A percentile compares a stretch with the other conserved stretches of the same genome.
These are phyloP conservation scores for Watsonalla binaria DNA, from an alignment of 2,888 invertebrate genomes.

Conservation along the genomic window DNA sequence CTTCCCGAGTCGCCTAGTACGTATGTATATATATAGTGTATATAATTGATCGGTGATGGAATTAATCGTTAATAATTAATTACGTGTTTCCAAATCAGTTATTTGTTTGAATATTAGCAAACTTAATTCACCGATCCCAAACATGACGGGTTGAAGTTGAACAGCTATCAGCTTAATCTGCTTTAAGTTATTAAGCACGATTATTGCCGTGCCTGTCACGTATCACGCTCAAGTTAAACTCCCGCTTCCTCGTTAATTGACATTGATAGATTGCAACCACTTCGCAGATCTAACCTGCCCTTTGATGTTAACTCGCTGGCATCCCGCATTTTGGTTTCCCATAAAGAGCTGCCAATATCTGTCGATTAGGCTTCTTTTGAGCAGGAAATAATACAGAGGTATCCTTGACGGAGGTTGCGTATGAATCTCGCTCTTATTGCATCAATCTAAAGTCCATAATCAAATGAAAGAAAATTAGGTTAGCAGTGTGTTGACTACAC, in stretches of 20 bases:
- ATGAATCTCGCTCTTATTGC: background rate
- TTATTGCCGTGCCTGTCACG: background rate
- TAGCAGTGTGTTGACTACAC: too few species aligned
- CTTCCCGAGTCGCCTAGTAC: too few species aligned
- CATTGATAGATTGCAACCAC: constrained; percentile 3
- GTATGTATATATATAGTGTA: too few species aligned
- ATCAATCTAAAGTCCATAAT: background rate
- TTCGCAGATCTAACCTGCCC: background rate
- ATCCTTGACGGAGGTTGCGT: background rate
- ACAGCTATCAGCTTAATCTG: background rate
- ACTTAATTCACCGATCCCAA: background rate
- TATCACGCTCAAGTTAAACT: constrained; percentile 1
- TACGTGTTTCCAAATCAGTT: background rate
- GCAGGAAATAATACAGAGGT: constrained; percentile 9
- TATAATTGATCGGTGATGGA: too few species aligned
- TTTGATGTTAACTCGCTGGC: constrained; percentile 3
- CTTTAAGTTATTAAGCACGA: background rate
- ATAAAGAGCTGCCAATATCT: constrained; percentile 25
- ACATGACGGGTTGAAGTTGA: background rate
- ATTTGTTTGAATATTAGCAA: background rate
- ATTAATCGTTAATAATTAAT: too few species aligned
- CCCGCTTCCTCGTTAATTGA: constrained; percentile 1
- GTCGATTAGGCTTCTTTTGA: constrained; percentile 14
- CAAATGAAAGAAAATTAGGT: background rate
- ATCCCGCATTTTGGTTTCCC: constrained; percentile 7